A percentile compares a stretch with the other conserved stretches of the same genome.
Evolutionary conservation across 2,888 invertebrate genomes (phyloP).

Genomic region (Melieria picta): DNA sequence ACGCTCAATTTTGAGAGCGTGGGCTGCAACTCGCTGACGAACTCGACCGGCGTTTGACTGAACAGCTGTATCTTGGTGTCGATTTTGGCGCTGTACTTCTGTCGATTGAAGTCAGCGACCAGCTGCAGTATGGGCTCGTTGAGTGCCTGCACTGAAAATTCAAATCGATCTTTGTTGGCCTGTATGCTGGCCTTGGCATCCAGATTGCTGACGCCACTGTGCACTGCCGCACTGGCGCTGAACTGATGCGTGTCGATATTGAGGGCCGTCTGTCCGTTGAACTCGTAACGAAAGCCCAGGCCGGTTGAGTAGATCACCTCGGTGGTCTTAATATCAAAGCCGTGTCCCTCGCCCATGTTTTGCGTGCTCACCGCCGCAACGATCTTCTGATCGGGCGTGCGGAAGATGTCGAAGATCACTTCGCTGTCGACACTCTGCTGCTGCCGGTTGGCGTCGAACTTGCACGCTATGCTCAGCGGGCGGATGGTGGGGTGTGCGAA

Average conservation of each 20-base stretch:
- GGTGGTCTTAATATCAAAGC: conserved; percentile 64
- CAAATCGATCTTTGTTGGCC: conserved; percentile 61
- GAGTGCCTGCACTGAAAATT: conserved; percentile 50
- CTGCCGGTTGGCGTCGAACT: conserved; percentile 64
- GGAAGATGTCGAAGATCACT: conserved; percentile 71
- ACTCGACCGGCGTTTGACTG: conserved; percentile 51
- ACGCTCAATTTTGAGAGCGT: conserved; percentile 50
- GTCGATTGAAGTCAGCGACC: conserved; percentile 48
- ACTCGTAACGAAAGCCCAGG: conserved; percentile 54
- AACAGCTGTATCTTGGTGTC: conserved; percentile 52
- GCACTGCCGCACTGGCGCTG: conserved; percentile 57
- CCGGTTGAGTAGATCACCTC: conserved; percentile 68
- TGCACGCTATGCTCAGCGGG: conserved; percentile 67
- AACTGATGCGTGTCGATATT: conserved; percentile 54
- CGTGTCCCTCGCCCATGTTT: conserved; percentile 47
- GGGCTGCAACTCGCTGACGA: conserved; percentile 52
- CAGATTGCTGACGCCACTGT: conserved; percentile 54
- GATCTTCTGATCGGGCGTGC: conserved; percentile 70
- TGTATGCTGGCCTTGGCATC: conserved; percentile 54
- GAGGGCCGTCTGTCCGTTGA: conserved; percentile 54
- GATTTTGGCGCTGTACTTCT: conserved; percentile 50
- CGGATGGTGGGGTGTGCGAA: conserved; percentile 76
- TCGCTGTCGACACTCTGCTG: conserved; percentile 57
- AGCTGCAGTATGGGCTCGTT: conserved; percentile 54
- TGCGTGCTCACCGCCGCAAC: conserved; percentile 45